Evolutionary conservation across 2,888 invertebrate genomes (phyloP).

Genomic region (Tridacna crocea): DNA sequence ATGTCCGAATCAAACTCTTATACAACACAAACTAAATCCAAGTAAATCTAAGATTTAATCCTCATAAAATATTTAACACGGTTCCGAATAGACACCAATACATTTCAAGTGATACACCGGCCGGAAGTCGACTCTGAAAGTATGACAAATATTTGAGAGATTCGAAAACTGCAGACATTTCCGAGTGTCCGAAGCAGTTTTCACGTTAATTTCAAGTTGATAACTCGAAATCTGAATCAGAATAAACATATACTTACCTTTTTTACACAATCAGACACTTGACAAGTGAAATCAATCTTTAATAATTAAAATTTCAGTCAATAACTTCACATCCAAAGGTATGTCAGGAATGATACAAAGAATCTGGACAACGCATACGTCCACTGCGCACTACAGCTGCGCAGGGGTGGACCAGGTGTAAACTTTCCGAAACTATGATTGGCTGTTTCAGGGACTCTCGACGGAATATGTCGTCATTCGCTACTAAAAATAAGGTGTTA

Average conservation of each 20-base stretch:
- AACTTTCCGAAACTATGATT: constrained; percentile 47
- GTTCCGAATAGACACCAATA: constrained; percentile 13
- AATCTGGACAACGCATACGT: constrained; percentile 95
- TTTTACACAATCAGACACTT: constrained; percentile 88
- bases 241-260: constrained; percentile 85
- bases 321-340: constrained; percentile 88
- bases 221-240: constrained; percentile 45
- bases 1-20: constrained; percentile 15
- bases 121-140: constrained; percentile 83
- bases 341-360: constrained; percentile 99
- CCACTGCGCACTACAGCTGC: constrained; percentile 80
- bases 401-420: constrained; percentile 77
- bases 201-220: constrained; percentile 59
- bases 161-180: constrained; percentile 82
- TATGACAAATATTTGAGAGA: constrained; percentile 84
- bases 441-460: constrained; percentile 43
- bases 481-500: constrained; percentile 62
- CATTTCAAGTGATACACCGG: constrained; percentile 55
- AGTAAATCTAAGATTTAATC: constrained; percentile 7
- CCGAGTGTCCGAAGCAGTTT: constrained; percentile 70
- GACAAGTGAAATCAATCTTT: constrained; percentile 39
- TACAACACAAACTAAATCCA: not conserved
- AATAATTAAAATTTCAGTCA: constrained; percentile 71
- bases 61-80: constrained; percentile 20
- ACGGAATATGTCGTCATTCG: constrained; percentile 59